A percentile compares a stretch with the other conserved stretches of the same genome.
These are phyloP conservation scores for Falco punctatus DNA, from an alignment of 2,113 vertebrate species.

Conservation along the genomic window DNA sequence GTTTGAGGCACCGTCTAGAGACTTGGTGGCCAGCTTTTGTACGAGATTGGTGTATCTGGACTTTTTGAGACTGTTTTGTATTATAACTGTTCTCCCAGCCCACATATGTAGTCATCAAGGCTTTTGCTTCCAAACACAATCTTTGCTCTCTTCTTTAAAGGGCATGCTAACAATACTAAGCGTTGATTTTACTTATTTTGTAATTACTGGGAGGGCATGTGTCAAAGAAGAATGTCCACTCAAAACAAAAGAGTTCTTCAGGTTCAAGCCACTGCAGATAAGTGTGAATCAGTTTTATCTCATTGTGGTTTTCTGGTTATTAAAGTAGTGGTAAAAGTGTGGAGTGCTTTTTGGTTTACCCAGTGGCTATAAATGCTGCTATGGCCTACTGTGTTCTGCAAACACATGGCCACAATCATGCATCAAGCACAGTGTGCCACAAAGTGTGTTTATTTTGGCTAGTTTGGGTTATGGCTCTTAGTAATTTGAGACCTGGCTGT, in stretches of 20 bases:
- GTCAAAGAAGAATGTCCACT: not conserved
- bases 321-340: not conserved
- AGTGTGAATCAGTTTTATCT: slow-evolving; percentile 3
- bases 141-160: not conserved
- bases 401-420: not conserved
- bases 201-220: not conserved
- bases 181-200: not conserved
- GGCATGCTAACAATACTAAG: not conserved
- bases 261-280: not conserved
- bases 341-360: not conserved
- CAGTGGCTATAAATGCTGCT: not conserved
- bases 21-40: not conserved
- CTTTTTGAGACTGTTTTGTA: not conserved
- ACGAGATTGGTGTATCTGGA: not conserved
- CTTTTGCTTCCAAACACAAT: not conserved
- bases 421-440: not conserved
- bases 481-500: slow-evolving; percentile 16
- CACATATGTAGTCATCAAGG: not conserved
- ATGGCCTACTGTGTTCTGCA: not conserved
- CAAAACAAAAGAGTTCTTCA: slow-evolving; percentile 4
- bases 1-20: not conserved
- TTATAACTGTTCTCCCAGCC: not conserved
- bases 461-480: not conserved
- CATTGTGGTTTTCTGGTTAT: slow-evolving; percentile 7
- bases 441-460: slow-evolving; percentile 29